A percentile compares a stretch with the other conserved stretches of the same genome.
phyloP scores from a whole-genome alignment of 2,888 invertebrate species.

The Pseudococcus jackbeardsleyi region DNA sequence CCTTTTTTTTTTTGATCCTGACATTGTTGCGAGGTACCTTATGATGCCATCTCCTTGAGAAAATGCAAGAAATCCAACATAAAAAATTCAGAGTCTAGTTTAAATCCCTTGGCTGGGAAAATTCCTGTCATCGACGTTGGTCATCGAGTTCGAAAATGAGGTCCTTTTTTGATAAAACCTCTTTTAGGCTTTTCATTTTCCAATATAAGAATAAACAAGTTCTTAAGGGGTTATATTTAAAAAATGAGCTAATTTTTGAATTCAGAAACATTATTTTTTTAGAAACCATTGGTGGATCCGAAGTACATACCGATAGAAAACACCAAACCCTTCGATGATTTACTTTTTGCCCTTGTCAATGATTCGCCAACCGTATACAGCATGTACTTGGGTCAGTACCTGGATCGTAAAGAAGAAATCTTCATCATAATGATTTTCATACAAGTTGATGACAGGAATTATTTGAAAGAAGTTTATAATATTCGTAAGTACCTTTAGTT shows the following conservation, averaged over 20 bases:
- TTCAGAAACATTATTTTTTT: too few species aligned
- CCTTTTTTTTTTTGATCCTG: too few species aligned
- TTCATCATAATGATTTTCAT: neutral
- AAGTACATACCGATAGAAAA: neutral
- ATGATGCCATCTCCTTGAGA: too few species aligned
- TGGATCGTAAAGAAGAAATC: neutral
- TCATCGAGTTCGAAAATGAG: too few species aligned
- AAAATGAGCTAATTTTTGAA: too few species aligned
- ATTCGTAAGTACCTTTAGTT: neutral
- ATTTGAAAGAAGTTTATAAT: neutral
- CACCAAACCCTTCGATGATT: neutral
- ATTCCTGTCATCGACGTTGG: too few species aligned
- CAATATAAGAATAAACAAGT: neutral
- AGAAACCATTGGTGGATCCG: neutral
- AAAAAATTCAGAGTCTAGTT: too few species aligned
- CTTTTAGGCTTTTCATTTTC: neutral
- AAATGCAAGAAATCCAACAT: too few species aligned
- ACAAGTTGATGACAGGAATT: neutral
- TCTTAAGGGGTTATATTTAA: too few species aligned
- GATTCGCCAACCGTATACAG: neutral
- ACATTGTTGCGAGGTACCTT: too few species aligned
- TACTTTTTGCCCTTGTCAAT: neutral
- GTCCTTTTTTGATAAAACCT: too few species aligned
- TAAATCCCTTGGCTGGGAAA: too few species aligned
- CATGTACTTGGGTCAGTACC: neutral